A percentile compares a stretch with the other conserved stretches of the same genome.
Conservation (phyloP, 2,113 vertebrate species). For the Nettapus auritus region DNA sequence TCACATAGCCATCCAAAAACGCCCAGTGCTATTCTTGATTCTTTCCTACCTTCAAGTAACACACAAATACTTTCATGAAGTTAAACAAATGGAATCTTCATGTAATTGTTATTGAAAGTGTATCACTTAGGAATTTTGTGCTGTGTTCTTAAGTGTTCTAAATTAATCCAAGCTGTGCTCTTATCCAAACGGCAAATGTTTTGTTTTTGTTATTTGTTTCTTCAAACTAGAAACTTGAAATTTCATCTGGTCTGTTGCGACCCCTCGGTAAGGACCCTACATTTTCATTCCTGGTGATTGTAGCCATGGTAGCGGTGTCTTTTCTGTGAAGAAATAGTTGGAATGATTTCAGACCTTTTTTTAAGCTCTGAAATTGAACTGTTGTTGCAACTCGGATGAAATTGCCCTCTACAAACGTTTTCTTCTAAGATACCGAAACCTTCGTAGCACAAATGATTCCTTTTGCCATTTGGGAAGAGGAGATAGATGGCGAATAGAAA, state of each 20-base stretch:
- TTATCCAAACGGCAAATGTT: neutral
- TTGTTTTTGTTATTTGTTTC: neutral
- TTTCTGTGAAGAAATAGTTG: neutral
- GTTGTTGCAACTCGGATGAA: neutral
- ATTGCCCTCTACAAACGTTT: neutral
- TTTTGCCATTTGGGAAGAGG: neutral
- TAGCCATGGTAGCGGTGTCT: neutral
- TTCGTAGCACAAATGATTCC: neutral
- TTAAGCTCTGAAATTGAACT: neutral
- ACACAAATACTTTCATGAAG: neutral
- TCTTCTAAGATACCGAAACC: neutral
- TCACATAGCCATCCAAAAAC: neutral
- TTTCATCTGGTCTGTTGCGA: neutral
- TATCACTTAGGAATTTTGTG: neutral
- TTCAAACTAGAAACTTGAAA: neutral
- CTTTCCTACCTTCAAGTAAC: neutral
- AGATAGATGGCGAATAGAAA: neutral
- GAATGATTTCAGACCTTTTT: neutral
- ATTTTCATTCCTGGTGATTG: neutral
- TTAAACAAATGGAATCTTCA: neutral
- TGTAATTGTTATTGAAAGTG: neutral
- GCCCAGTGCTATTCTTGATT: neutral
- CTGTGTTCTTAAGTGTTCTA: neutral
- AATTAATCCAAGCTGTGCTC: neutral
- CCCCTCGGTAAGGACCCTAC: rapidly evolving